These are phyloP conservation scores for Zosterops hypoxanthus DNA, from an alignment of 2,113 vertebrate species.

Conservation along the genomic window DNA sequence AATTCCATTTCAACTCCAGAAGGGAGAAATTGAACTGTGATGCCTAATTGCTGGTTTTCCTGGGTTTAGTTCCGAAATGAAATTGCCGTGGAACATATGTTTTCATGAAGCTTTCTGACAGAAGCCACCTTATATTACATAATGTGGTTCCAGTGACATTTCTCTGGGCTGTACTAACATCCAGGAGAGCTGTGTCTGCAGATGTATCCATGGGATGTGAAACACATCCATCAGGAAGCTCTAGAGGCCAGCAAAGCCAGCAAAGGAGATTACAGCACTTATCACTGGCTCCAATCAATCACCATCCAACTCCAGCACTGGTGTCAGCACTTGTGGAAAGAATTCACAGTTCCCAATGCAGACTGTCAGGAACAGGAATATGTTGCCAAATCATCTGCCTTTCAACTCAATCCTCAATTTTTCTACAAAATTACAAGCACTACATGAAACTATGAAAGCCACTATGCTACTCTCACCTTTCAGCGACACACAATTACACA, in stretches of 20 bases:
- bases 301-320: not conserved
- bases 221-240: not conserved
- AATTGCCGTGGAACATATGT: rapidly evolving
- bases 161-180: not conserved
- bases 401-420: not conserved
- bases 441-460: not conserved
- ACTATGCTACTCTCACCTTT: not conserved
- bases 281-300: not conserved
- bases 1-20: not conserved
- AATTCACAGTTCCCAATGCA: not conserved
- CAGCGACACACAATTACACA: not conserved
- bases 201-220: not conserved
- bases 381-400: not conserved
- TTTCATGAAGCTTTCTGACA: not conserved
- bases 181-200: not conserved
- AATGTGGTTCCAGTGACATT: not conserved
- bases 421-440: not conserved
- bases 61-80: not conserved
- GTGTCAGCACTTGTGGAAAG: not conserved
- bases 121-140: not conserved
- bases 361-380: not conserved
- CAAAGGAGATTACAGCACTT: not conserved
- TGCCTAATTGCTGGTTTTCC: not conserved
- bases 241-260: not conserved
- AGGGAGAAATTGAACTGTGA: not conserved